Percentiles rank a stretch among this genome's conserved stretches.
Evolutionary conservation across 2,113 vertebrate species (phyloP).

Genomic region (Nothocercus nigrocapillus): DNA sequence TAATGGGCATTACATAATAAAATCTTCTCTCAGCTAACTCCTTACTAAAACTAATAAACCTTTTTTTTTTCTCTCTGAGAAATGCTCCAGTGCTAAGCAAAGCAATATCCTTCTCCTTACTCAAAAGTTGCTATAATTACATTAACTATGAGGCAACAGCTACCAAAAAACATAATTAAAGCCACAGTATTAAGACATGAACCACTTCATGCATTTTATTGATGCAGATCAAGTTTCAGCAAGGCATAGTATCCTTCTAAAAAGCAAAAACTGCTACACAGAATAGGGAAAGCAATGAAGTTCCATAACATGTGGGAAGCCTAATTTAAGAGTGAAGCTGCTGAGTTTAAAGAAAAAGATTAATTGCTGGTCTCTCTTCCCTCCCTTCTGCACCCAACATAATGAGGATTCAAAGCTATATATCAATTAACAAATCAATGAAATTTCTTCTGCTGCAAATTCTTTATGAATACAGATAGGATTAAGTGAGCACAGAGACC

Average conservation of each 20-base stretch:
- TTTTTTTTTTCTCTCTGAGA: background rate
- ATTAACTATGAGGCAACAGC: slow-evolving; percentile 30
- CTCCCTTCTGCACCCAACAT: background rate
- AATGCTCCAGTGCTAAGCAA: slow-evolving; percentile 49
- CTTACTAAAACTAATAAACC: slow-evolving; percentile 22
- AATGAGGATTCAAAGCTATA: slow-evolving; percentile 65
- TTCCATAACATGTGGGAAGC: background rate
- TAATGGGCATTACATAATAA: background rate
- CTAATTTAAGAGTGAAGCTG: slow-evolving; percentile 22
- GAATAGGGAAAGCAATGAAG: background rate
- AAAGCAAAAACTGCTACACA: slow-evolving; percentile 21
- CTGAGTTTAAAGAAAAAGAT: slow-evolving; percentile 60
- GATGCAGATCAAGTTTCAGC: background rate
- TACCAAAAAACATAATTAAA: slow-evolving; percentile 49
- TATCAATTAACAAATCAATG: slow-evolving; percentile 68
- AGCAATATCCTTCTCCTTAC: background rate
- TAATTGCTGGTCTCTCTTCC: slow-evolving; percentile 11
- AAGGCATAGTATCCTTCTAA: background rate
- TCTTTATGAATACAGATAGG: slow-evolving; percentile 41
- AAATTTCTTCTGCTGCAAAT: slow-evolving; percentile 28
- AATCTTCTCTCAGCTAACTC: background rate
- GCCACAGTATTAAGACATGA: slow-evolving; percentile 19
- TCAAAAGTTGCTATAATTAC: slow-evolving; percentile 40
- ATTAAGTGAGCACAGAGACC: slow-evolving; percentile 28
- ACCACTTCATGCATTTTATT: background rate